Evolutionary conservation across 2,797 vertebrate species (phyloP), one percentile per base, ranked within the genome.

Genomic region (Bufotes viridis): DNA sequence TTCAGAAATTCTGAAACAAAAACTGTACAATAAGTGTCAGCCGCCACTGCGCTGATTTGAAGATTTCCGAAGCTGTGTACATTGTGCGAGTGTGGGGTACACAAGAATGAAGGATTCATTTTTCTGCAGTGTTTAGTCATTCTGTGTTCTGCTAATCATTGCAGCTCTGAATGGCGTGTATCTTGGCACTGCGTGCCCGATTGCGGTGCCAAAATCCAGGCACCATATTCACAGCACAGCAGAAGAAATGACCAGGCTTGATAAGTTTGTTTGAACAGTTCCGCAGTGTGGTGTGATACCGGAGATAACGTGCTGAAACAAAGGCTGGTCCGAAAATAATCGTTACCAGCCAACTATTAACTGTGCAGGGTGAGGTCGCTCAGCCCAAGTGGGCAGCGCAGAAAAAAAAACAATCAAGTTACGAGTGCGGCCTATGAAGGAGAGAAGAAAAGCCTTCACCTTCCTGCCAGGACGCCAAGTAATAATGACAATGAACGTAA

Each of bases 221-320:
- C 90, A 90, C 83, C 7, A 0, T 6, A 85, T 74, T 78, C 87
- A 42, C 86, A 88, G 79, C 17, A 22, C 82, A 60, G 78, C 78
- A 83, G 15, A 83, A 78, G 15, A 65, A 89, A 22, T 51, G 61
- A 83, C 18, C 42, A 12, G 55, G 20, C 81, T 57, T 79, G 74
- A 29, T 70, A 91, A 88, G 61, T 80, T 91, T 88, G 65, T 90
- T 78, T 88, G 74, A 90, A 88, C n/a, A 89, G 82, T 69, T 84
- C 84, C 70, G 60, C 81, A 14, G 85, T 82, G 75, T 26, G 65
- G 72, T 42, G 78, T 18, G 83, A 89, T 86, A 81, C 9, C 24
- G 79, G 20, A 74, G 87, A 85, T 84, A 89, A 57, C 55, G 7
- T 55, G 42, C 67, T 8, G 26, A 65, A 79, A 89, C 87, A 89